phyloP scores from a whole-genome alignment of 2,888 invertebrate genomes.

The Leptopilina syphax region DNA sequence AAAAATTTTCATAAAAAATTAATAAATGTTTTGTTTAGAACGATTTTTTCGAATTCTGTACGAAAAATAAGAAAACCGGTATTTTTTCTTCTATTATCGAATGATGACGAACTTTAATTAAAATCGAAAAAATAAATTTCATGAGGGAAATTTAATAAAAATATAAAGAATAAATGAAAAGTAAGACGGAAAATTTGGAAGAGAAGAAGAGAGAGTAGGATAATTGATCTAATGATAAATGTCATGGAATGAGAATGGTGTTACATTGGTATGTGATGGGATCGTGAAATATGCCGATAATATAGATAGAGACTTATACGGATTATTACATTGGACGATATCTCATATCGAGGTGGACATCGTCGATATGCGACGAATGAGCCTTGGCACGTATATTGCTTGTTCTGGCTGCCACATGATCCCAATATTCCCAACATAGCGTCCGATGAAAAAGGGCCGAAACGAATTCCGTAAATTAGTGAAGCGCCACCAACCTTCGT shows the following conservation, averaged over 20 bases:
- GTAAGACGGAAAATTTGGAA: neutral
- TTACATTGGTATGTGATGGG: conserved; percentile 69
- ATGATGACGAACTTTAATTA: neutral
- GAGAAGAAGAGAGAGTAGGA: no score
- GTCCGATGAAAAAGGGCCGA: conserved; percentile 37
- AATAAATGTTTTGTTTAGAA: no score
- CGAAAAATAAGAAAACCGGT: no score
- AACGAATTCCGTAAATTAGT: conserved; percentile 49
- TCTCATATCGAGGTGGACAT: conserved; percentile 75
- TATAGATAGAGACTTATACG: conserved; percentile 72
- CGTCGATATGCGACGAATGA: conserved; percentile 76
- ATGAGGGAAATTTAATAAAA: neutral
- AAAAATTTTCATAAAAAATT: no score
- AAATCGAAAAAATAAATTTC: neutral
- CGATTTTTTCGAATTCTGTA: no score
- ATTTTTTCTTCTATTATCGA: no score
- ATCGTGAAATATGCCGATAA: conserved; percentile 73
- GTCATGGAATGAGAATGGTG: conserved; percentile 61
- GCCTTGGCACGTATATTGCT: conserved; percentile 71
- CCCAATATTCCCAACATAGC: conserved; percentile 67
- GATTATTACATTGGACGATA: conserved; percentile 72
- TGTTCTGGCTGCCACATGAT: conserved; percentile 62
- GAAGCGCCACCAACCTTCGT: conserved; percentile 31
- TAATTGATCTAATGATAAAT: conserved; percentile 42
- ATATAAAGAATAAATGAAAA: no score